Percentiles rank a stretch among this genome's conserved stretches.
Evolutionary conservation across 35 echinoderm and acorn worm genomes (phyloP).

Genomic region (Lytechinus variegatus): DNA sequence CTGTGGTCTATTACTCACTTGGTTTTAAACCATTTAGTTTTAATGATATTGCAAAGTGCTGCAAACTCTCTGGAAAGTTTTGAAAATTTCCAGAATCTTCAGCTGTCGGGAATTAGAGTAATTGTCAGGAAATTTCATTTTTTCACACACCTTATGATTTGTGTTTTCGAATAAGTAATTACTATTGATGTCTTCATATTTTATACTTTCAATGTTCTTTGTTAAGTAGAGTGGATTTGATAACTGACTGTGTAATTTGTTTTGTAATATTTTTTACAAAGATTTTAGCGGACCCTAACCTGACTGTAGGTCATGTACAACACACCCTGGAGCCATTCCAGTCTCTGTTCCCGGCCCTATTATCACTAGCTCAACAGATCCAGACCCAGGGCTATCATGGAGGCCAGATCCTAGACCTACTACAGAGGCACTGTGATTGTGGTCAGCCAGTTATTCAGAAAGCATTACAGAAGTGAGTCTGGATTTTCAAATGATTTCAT

Average conservation of each 20-base stretch:
- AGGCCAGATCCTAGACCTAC: slow-evolving; percentile 81
- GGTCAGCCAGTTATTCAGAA: slow-evolving; percentile 81
- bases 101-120: too few relatives aligned
- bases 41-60: too few relatives aligned
- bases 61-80: too few relatives aligned
- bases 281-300: slow-evolving; percentile 74
- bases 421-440: slow-evolving; percentile 78
- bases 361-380: slow-evolving; percentile 70
- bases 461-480: slow-evolving; percentile 74
- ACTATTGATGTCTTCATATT: too few relatives aligned
- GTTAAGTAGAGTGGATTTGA: too few relatives aligned
- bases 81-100: too few relatives aligned
- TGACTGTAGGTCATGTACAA: slow-evolving; percentile 85
- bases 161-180: too few relatives aligned
- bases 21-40: too few relatives aligned
- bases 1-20: too few relatives aligned
- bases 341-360: slow-evolving; percentile 70
- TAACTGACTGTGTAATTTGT: not conserved
- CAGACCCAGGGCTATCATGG: slow-evolving; percentile 73
- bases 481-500: not conserved
- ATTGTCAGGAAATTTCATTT: too few relatives aligned
- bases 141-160: too few relatives aligned
- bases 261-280: not conserved
- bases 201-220: too few relatives aligned
- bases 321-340: slow-evolving; percentile 81